Conservation (phyloP, 37 sponge, comb jelly and placozoan species). For the Amphimedon queenslandica region DNA sequence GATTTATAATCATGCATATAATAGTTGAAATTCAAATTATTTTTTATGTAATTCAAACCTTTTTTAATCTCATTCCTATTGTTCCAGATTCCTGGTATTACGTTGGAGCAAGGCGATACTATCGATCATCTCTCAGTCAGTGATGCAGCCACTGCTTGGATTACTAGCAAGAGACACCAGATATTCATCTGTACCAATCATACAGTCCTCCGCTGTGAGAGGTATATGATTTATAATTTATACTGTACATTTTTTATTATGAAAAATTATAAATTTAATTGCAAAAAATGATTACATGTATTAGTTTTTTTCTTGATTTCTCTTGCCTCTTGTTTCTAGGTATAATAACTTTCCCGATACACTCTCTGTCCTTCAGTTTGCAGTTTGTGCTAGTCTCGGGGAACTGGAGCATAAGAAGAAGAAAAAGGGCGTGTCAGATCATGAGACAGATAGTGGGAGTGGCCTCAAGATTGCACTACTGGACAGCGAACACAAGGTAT, state of each 20-base stretch:
- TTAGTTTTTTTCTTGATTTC: neutral
- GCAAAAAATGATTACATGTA: neutral
- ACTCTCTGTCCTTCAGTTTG: constrained; percentile 44
- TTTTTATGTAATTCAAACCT: neutral
- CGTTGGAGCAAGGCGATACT: constrained; percentile 41
- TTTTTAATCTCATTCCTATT: neutral
- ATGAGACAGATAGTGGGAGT: neutral
- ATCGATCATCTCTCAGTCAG: constrained; percentile 60
- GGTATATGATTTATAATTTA: neutral
- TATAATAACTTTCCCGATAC: constrained; percentile 23
- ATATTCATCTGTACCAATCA: constrained; percentile 58
- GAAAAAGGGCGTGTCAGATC: constrained; percentile 17
- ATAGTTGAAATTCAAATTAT: neutral
- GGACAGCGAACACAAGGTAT: constrained; percentile 41
- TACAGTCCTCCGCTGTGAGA: constrained; percentile 19
- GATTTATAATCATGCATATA: neutral
- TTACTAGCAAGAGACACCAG: constrained; percentile 37
- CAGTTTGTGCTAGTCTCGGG: constrained; percentile 68
- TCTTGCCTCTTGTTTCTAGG: neutral
- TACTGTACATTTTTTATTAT: neutral
- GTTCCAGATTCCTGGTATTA: constrained; percentile 50
- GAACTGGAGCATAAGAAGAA: constrained; percentile 49
- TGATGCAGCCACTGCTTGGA: constrained; percentile 67
- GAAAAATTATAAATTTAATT: no score
- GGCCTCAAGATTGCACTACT: constrained; percentile 22